A percentile compares a stretch with the other conserved stretches of the same genome.
Conservation (phyloP, 2,888 invertebrate species). For the Erebia palarica region DNA sequence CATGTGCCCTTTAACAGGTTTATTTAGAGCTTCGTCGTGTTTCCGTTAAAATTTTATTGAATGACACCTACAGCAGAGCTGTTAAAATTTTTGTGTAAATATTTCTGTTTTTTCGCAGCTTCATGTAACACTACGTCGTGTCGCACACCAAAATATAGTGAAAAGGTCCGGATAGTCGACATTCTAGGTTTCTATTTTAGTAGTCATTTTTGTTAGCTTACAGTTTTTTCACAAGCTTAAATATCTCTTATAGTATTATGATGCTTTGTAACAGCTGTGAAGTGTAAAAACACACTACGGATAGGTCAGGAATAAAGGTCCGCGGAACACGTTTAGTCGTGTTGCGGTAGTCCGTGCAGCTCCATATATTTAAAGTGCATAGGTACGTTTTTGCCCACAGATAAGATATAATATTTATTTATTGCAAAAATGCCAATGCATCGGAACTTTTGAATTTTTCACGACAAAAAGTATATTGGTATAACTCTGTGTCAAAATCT, state of each 20-base stretch:
- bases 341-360: no score
- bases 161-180: not conserved
- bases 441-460: no score
- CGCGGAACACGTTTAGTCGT: no score
- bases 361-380: no score
- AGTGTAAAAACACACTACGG: no score
- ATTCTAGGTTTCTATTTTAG: not conserved
- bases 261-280: no score
- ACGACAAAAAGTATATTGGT: no score
- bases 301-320: no score
- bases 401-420: no score
- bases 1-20: not conserved
- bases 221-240: not conserved
- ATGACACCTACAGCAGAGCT: not conserved
- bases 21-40: not conserved
- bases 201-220: not conserved
- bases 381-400: no score
- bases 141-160: constrained; percentile 1
- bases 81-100: constrained; percentile 5
- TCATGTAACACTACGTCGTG: not conserved
- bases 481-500: no score
- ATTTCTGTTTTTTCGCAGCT: constrained; percentile 6
- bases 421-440: no score
- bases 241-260: not conserved
- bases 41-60: constrained; percentile 10